Conservation (phyloP, 2,888 invertebrate species). For the Caenorhabditis sp. region DNA sequence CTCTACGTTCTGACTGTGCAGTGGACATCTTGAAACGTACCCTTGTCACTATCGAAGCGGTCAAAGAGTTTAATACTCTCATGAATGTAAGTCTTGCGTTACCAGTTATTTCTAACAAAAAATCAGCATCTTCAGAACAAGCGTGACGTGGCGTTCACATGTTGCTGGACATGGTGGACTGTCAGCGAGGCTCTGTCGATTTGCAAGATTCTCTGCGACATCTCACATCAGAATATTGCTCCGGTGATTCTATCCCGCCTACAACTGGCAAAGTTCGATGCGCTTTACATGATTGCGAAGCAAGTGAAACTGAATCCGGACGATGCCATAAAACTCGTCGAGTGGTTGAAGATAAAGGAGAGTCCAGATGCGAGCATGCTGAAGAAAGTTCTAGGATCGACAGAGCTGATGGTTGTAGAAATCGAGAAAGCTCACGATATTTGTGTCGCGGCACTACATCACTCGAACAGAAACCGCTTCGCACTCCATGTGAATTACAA, state of each 20-base stretch:
- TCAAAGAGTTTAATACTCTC: slow-evolving; percentile 65
- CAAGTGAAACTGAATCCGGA: slow-evolving; percentile 51
- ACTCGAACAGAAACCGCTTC: slow-evolving; percentile 39
- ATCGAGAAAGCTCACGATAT: slow-evolving; percentile 51
- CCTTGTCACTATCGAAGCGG: slow-evolving; percentile 62
- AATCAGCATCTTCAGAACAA: slow-evolving; percentile 42
- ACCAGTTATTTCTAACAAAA: neutral
- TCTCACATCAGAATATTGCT: slow-evolving; percentile 55
- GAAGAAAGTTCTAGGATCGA: slow-evolving; percentile 17
- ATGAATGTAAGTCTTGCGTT: slow-evolving; percentile 48
- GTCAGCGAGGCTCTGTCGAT: slow-evolving; percentile 47
- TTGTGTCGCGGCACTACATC: slow-evolving; percentile 43
- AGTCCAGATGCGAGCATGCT: slow-evolving; percentile 25
- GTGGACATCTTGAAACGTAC: slow-evolving; percentile 68
- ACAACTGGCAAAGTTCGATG: slow-evolving; percentile 50
- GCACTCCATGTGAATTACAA: slow-evolving; percentile 34
- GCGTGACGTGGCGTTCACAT: slow-evolving; percentile 37
- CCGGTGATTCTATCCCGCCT: slow-evolving; percentile 42
- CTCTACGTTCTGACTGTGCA: slow-evolving; percentile 69
- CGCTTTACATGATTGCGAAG: slow-evolving; percentile 38
- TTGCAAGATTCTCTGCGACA: slow-evolving; percentile 49
- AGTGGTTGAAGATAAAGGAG: slow-evolving; percentile 50
- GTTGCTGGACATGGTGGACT: slow-evolving; percentile 62
- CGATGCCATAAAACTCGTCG: slow-evolving; percentile 10
- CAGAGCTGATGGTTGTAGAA: slow-evolving; percentile 42